A percentile compares a stretch with the other conserved stretches of the same genome.
phyloP scores from a whole-genome alignment of 2,113 vertebrate species.

The Tamias sibiricus region DNA sequence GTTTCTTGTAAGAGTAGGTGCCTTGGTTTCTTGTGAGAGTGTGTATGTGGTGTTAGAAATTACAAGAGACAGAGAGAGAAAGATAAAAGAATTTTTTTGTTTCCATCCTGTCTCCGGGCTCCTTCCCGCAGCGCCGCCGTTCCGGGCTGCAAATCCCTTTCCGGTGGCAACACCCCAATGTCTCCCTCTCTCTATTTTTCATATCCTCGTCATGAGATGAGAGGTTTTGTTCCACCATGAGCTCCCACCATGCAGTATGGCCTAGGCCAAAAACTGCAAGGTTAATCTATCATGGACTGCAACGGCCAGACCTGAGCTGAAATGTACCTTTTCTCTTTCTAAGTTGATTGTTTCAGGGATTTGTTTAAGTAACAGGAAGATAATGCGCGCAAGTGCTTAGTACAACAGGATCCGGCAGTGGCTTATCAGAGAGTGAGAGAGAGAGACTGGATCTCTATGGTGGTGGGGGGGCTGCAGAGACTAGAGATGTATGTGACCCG shows the following conservation, averaged over 20 bases:
- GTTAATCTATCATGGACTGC: no score
- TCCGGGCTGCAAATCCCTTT: no score
- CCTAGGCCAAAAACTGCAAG: not conserved
- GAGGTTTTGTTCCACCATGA: not conserved
- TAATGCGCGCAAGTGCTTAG: not conserved
- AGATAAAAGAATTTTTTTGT: no score
- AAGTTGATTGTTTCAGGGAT: not conserved
- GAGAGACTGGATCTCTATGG: not conserved
- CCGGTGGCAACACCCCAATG: no score
- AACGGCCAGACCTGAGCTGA: not conserved
- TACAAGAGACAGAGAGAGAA: no score
- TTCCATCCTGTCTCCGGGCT: no score
- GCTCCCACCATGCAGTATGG: not conserved
- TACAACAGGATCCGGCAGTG: not conserved
- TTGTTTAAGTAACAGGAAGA: not conserved
- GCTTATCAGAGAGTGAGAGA: no score
- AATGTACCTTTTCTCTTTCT: not conserved
- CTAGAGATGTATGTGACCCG: rapidly evolving
- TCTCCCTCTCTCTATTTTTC: not conserved
- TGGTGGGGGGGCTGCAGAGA: not conserved
- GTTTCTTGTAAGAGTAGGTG: no score
- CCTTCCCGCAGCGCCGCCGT: no score
- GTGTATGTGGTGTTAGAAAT: no score
- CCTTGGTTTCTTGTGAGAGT: no score
- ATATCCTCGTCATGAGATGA: not conserved